Percentiles rank a stretch among this genome's conserved stretches.
phyloP scores from a whole-genome alignment of 2,888 invertebrate species.

The Dermolepida albohirtum region DNA sequence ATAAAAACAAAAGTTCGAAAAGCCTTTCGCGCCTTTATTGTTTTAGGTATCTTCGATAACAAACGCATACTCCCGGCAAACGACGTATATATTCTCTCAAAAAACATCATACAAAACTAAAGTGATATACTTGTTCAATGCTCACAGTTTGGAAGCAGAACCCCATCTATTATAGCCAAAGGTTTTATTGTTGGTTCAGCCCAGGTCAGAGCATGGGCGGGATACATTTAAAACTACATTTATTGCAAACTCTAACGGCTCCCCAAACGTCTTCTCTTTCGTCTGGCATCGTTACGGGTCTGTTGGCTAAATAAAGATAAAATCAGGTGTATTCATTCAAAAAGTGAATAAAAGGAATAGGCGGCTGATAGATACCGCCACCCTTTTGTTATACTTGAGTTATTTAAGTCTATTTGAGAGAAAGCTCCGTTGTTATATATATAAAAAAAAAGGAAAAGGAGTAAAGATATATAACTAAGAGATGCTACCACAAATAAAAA shows the following conservation, averaged over 20 bases:
- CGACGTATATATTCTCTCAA: slow-evolving; percentile 21
- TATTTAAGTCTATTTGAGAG: slow-evolving; percentile 39
- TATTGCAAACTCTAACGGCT: slow-evolving; percentile 45
- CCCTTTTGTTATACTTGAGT: slow-evolving; percentile 42
- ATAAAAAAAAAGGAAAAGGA: neutral
- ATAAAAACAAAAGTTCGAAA: slow-evolving; percentile 20
- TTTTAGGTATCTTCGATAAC: slow-evolving; percentile 39
- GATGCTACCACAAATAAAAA: too few species aligned
- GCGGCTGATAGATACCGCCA: slow-evolving; percentile 40
- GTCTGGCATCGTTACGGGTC: slow-evolving; percentile 11
- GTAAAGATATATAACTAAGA: too few species aligned
- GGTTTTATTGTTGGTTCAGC: slow-evolving; percentile 60
- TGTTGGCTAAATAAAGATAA: slow-evolving; percentile 39
- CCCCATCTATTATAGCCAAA: slow-evolving; percentile 60
- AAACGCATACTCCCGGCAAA: slow-evolving; percentile 17
- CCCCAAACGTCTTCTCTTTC: slow-evolving; percentile 38
- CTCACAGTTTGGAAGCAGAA: slow-evolving; percentile 43
- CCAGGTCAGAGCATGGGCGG: slow-evolving; percentile 57
- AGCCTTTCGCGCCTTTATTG: slow-evolving; percentile 36
- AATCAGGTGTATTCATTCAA: slow-evolving; percentile 36
- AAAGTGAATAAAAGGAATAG: slow-evolving; percentile 40
- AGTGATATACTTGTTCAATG: slow-evolving; percentile 44
- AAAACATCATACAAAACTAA: slow-evolving; percentile 42
- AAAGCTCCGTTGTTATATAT: slow-evolving; percentile 14
- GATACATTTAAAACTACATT: slow-evolving; percentile 55